Evolutionary conservation across 2,113 vertebrate genomes (phyloP).

Genomic region (Isurus oxyrinchus): DNA sequence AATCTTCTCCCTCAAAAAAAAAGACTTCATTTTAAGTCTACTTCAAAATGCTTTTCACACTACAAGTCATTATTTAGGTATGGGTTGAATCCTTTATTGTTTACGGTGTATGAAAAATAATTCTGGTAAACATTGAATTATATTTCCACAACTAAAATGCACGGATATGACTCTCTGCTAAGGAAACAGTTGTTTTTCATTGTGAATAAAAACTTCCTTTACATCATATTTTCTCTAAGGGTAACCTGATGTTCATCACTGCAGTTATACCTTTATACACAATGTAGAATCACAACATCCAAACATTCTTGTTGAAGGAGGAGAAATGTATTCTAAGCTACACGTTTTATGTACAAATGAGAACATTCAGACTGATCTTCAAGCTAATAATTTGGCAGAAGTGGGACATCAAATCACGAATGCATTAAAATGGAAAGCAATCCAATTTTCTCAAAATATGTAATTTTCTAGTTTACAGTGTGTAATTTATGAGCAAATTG

Average conservation of each 20-base stretch:
- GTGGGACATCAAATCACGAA: not conserved
- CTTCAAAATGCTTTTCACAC: not conserved
- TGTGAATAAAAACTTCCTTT: not conserved
- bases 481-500: not conserved
- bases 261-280: not conserved
- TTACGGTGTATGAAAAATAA: not conserved
- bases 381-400: not conserved
- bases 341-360: not conserved
- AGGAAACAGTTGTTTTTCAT: not conserved
- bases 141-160: not conserved
- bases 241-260: not conserved
- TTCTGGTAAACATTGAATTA: not conserved
- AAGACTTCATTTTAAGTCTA: not conserved
- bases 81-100: not conserved
- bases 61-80: not conserved
- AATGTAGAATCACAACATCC: not conserved
- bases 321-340: not conserved
- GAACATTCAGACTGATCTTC: not conserved
- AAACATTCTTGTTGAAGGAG: not conserved
- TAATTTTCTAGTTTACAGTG: not conserved
- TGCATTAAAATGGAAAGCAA: slow-evolving; percentile 6
- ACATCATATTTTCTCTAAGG: not conserved
- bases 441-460: not conserved
- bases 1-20: too few relatives aligned
- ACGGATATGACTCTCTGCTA: not conserved